These are phyloP conservation scores for Tetramorium alpestre DNA, from an alignment of 1,140 invertebrate genomes.

Conservation along the genomic window DNA sequence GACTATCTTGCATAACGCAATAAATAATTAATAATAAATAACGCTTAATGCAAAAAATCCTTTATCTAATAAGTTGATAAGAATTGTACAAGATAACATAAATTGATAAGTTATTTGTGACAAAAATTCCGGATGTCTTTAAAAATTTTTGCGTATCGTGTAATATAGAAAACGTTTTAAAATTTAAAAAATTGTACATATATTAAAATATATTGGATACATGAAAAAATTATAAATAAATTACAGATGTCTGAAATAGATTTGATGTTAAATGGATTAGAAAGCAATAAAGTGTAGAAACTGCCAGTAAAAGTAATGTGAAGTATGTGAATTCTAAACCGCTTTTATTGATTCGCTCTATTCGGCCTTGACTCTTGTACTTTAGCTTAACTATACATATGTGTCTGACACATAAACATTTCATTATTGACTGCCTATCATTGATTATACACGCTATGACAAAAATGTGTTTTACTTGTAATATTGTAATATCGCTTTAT, in stretches of 20 bases:
- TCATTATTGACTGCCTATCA: neutral
- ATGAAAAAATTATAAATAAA: neutral
- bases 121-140: neutral
- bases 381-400: neutral
- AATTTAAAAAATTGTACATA: too few relatives aligned
- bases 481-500: neutral
- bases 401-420: neutral
- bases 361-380: conserved; percentile 16
- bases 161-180: neutral
- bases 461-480: neutral
- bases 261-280: neutral
- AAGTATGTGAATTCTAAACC: neutral
- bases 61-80: neutral
- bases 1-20: conserved; percentile 5
- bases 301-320: neutral
- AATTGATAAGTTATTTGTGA: neutral
- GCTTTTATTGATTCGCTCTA: conserved; percentile 19
- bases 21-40: neutral
- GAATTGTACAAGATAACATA: too few relatives aligned
- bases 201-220: neutral
- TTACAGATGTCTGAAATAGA: neutral
- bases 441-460: neutral
- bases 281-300: neutral
- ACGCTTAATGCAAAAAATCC: neutral
- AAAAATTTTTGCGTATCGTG: neutral